Evolutionary conservation across 2,888 invertebrate genomes (phyloP).

Genomic region (Gryllus longicercus): DNA sequence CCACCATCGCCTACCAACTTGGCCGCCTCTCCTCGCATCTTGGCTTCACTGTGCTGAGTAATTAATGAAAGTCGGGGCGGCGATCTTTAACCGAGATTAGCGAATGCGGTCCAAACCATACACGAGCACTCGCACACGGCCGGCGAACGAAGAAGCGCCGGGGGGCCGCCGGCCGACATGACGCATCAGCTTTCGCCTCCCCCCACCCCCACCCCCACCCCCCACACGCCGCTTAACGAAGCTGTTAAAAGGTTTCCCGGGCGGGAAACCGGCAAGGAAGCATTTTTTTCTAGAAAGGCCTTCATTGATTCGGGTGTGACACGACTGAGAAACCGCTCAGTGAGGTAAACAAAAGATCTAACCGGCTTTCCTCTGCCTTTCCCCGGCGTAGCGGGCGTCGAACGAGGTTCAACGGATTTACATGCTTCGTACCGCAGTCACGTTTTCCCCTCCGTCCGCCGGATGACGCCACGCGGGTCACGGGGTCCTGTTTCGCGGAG

Average conservation of each 20-base stretch:
- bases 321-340: neutral
- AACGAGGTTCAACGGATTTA: neutral
- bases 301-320: neutral
- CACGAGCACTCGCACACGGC: neutral
- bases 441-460: neutral
- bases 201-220: neutral
- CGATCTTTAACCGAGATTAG: neutral
- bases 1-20: too few species aligned
- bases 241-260: conserved; percentile 8
- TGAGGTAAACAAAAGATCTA: neutral
- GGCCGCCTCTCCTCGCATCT: too few species aligned
- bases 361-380: too few species aligned
- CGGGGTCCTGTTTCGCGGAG: neutral
- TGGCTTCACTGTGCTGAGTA: neutral
- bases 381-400: neutral
- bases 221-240: neutral
- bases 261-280: neutral
- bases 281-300: neutral
- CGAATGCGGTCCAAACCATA: neutral
- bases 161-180: neutral
- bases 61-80: neutral
- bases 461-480: neutral
- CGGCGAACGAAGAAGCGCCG: neutral
- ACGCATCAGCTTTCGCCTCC: neutral
- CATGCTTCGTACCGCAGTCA: neutral